Evolutionary conservation across 2,797 vertebrate genomes (phyloP).

Genomic region (Ambastaia sidthimunki): DNA sequence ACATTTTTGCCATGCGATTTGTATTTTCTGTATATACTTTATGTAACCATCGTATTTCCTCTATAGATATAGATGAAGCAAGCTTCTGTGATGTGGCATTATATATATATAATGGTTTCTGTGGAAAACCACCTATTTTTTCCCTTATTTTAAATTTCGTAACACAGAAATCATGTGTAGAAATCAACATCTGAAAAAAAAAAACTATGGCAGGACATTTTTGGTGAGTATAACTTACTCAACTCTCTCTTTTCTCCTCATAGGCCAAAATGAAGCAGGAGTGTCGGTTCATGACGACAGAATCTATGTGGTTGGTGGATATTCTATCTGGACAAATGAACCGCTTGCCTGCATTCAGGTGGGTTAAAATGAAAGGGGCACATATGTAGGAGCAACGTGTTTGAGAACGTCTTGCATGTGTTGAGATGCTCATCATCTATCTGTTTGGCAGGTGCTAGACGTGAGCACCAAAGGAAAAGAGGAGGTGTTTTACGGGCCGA

Average conservation of each 20-base stretch:
- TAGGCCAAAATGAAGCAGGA: conserved; percentile 97
- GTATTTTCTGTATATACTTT: too few species aligned
- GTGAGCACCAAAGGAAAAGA: conserved; percentile 93
- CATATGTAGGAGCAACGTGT: background rate
- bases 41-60: too few species aligned
- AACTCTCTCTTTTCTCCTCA: conserved; percentile 53
- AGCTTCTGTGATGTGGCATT: too few species aligned
- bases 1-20: too few species aligned
- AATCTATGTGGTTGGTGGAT: conserved; percentile 97
- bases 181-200: background rate
- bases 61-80: too few species aligned
- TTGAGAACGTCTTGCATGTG: background rate
- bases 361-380: conserved; percentile 58
- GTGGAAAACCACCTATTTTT: too few species aligned
- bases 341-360: conserved; percentile 98
- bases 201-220: background rate
- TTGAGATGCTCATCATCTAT: conserved; percentile 58
- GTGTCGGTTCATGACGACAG: conserved; percentile 93
- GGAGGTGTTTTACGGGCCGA: conserved; percentile 96
- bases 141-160: too few species aligned
- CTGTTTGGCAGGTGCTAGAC: conserved; percentile 85
- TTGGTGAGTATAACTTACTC: conserved; percentile 44
- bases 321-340: conserved; percentile 99
- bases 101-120: too few species aligned
- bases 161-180: too few species aligned